phyloP scores from a whole-genome alignment of 1,140 invertebrate species.

The Stenopsyche tienmushanensis region DNA sequence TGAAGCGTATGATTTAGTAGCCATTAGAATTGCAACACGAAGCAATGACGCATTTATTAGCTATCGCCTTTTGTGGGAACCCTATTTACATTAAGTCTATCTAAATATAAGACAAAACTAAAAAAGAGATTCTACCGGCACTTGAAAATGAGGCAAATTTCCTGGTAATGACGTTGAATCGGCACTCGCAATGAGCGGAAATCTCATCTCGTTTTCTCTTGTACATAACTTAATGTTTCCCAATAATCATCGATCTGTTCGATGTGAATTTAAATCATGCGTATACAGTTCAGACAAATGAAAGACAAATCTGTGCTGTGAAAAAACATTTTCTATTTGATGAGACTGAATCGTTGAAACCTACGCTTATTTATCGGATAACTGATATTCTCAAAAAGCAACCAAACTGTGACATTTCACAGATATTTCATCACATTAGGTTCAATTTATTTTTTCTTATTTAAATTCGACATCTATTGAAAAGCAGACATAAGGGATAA shows the following conservation, averaged over 20 bases:
- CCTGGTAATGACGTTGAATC: slow-evolving; percentile 15
- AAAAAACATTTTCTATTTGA: too few relatives aligned
- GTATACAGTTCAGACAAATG: too few relatives aligned
- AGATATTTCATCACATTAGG: too few relatives aligned
- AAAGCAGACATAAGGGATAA: too few relatives aligned
- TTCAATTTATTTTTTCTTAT: too few relatives aligned
- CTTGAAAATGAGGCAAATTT: slow-evolving; percentile 10
- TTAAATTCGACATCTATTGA: too few relatives aligned
- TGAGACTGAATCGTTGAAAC: too few relatives aligned
- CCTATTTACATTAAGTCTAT: not conserved
- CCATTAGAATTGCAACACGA: not conserved
- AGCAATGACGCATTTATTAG: not conserved
- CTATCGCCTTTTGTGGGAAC: not conserved
- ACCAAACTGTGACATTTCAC: too few relatives aligned
- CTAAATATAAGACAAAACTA: not conserved
- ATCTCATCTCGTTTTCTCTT: slow-evolving; percentile 21
- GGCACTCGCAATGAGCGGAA: slow-evolving; percentile 7
- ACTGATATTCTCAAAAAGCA: too few relatives aligned
- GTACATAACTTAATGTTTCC: not conserved
- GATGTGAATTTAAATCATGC: slow-evolving; percentile 12
- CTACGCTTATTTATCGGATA: too few relatives aligned
- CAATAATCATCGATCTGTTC: slow-evolving; percentile 16
- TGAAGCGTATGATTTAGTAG: too few relatives aligned
- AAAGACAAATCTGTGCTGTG: too few relatives aligned
- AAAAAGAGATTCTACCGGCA: not conserved